A percentile compares a stretch with the other conserved stretches of the same genome.
phyloP scores from a whole-genome alignment of 2,888 invertebrate species.

The Synergus japonicus region DNA sequence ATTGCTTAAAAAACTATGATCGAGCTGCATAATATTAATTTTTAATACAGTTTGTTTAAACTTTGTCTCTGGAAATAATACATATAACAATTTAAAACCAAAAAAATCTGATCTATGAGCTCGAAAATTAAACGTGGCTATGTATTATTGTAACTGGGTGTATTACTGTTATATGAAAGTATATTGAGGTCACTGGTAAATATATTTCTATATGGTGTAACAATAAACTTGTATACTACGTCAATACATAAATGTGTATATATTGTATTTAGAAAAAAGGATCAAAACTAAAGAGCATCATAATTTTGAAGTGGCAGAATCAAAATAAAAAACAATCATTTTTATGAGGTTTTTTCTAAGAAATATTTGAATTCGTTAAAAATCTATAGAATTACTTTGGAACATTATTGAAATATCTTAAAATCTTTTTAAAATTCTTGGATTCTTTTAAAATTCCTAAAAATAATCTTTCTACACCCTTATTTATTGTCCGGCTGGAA shows the following conservation, averaged over 20 bases:
- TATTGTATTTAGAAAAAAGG: not conserved
- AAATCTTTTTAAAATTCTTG: too few relatives aligned
- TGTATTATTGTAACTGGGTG: slow-evolving; percentile 51
- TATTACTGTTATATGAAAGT: slow-evolving; percentile 61
- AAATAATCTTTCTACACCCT: too few relatives aligned
- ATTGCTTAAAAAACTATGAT: slow-evolving; percentile 30
- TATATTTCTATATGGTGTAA: slow-evolving; percentile 60
- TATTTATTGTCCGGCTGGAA: too few relatives aligned
- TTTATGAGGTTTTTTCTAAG: not conserved
- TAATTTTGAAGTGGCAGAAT: not conserved
- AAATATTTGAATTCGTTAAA: not conserved
- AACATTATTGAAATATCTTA: not conserved
- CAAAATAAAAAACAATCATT: not conserved
- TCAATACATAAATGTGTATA: slow-evolving; percentile 52
- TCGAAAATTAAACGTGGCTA: not conserved
- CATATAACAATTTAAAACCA: not conserved
- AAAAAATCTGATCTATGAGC: not conserved
- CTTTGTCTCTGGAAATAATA: not conserved
- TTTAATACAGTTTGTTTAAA: not conserved
- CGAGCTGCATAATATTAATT: slow-evolving; percentile 49
- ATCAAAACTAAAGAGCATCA: not conserved
- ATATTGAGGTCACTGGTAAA: slow-evolving; percentile 59
- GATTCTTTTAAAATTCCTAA: too few relatives aligned
- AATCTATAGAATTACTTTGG: not conserved
- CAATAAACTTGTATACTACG: slow-evolving; percentile 55